Base-by-base conservation (phyloP, 2,797 vertebrate genomes). In the Nannoperca obscura region DNA sequence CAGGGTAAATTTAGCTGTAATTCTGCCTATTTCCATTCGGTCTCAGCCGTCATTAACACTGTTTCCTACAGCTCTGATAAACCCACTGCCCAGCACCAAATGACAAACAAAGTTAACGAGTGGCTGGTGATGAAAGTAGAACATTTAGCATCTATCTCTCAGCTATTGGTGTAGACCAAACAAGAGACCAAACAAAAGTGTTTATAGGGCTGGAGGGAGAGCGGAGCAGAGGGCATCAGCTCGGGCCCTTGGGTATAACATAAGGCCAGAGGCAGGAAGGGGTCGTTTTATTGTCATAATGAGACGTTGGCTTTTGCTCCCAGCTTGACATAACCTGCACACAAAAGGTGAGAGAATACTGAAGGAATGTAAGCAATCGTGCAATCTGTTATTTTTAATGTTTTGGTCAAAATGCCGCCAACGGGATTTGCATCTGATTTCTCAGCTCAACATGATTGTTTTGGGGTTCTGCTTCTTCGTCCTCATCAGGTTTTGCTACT, bases 361-460 rank as follows among this genome's bases (percentile, higher is more conserved):
- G n/a, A 54, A 13, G 8, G 32, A 44, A 54, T 54, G 1, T 22
- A 11, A 7, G 22, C 22, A 34, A 4, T 24, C 3, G 0, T 13
- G 20, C 12, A 38, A 32, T 24, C 1, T 54, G 24, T 22, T 4
- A 4, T 22, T 17, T 64, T 59, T 30, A 61, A 59, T 9, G 22
- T 60, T 74, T 68, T 14, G 19, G 5, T 87, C 46, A 91, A 44
- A 76, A 40, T 50, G 52, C 27, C 30, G 68, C 55, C 49, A 50
- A 9, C 3, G 74, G 86, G 55, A 86, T 81, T 53, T 74, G 79
- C 44, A 15, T 83, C 34, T 80, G 61, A 50, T 78, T 78, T 2
- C 60, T 38, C 34, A 54, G n/a, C 47, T 88, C 76, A 20, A 27
- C 17, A 4, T 80, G 40, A 24, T 53, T 36, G 1, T 54, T 46